These are phyloP conservation scores for Glaucopsyche alexis DNA, from an alignment of 2,888 invertebrate genomes.

Conservation along the genomic window DNA sequence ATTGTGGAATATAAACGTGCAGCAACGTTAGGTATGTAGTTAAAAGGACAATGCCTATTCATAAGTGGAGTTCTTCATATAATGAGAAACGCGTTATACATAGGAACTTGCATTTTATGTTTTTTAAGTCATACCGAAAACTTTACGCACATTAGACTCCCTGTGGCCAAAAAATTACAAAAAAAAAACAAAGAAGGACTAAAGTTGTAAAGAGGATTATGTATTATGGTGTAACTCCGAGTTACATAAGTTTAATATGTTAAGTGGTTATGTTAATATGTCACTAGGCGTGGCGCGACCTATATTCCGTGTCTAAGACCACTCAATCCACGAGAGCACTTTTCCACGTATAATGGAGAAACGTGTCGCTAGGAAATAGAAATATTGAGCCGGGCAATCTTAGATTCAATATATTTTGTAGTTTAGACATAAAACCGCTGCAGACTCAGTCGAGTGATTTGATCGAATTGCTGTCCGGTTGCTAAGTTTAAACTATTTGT, in stretches of 20 bases:
- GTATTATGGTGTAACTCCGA: background rate
- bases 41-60: background rate
- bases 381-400: slow-evolving; percentile 38
- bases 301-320: slow-evolving; percentile 24
- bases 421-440: background rate
- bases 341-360: slow-evolving; percentile 31
- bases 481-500: background rate
- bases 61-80: background rate
- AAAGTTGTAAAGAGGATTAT: too few species aligned
- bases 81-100: background rate
- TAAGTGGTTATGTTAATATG: slow-evolving; percentile 16
- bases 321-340: slow-evolving; percentile 24
- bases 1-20: background rate
- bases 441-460: background rate
- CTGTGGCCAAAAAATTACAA: too few species aligned
- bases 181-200: too few species aligned
- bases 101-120: background rate
- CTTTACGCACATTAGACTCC: too few species aligned
- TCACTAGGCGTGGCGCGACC: slow-evolving; percentile 12
- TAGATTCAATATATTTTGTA: background rate
- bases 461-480: background rate
- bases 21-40: background rate
- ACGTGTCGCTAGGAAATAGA: slow-evolving; percentile 37
- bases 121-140: background rate
- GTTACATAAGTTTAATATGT: background rate